phyloP scores from a whole-genome alignment of 2,113 vertebrate genomes.

The Crotalus horridus region DNA sequence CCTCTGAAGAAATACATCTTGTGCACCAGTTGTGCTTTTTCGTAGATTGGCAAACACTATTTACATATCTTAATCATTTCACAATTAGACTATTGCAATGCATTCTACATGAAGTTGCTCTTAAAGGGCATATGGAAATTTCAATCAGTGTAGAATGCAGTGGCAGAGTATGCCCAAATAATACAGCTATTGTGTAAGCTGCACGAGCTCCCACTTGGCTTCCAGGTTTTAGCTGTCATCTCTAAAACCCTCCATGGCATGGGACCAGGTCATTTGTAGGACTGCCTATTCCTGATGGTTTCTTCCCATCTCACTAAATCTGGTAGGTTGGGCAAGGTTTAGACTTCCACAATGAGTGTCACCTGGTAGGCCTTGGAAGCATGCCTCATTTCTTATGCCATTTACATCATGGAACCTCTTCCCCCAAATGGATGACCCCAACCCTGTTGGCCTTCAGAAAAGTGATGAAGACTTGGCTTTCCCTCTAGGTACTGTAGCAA shows the following conservation, averaged over 20 bases:
- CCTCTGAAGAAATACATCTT: not conserved
- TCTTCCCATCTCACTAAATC: not conserved
- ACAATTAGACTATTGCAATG: not conserved
- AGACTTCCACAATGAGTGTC: not conserved
- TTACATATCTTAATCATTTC: not conserved
- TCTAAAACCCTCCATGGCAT: not conserved
- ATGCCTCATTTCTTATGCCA: not conserved
- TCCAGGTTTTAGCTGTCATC: not conserved
- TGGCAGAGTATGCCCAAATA: not conserved
- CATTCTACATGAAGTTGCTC: not conserved
- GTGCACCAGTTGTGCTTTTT: not conserved
- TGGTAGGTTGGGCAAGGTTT: not conserved
- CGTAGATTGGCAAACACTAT: not conserved
- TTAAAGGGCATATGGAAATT: not conserved
- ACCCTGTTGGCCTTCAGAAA: not conserved
- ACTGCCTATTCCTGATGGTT: not conserved
- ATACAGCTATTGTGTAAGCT: not conserved
- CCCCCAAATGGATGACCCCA: not conserved
- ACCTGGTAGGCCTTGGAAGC: not conserved
- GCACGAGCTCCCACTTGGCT: not conserved
- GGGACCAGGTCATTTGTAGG: not conserved
- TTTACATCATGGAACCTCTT: not conserved
- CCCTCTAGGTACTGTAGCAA: not conserved
- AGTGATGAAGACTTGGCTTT: not conserved
- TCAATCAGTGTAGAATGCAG: not conserved